phyloP scores from a whole-genome alignment of 2,797 vertebrate species.

The Cyprinodon diabolis region DNA sequence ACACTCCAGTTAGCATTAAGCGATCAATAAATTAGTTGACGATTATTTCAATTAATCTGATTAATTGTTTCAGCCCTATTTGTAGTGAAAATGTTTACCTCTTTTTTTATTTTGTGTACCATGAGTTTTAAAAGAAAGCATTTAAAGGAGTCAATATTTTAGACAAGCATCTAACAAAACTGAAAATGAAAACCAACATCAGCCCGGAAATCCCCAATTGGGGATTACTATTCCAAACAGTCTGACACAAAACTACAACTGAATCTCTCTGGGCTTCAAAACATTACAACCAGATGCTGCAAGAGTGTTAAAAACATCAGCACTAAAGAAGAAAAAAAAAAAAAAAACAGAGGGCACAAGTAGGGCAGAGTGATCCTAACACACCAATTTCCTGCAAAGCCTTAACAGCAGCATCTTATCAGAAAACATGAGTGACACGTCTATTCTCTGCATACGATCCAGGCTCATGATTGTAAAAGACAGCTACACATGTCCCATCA shows the following conservation, averaged over 20 bases:
- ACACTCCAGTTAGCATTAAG: too few species aligned
- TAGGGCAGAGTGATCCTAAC: constrained; percentile 48
- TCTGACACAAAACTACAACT: constrained; percentile 32
- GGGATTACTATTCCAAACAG: constrained; percentile 36
- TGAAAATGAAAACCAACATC: neutral
- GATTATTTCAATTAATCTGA: too few species aligned
- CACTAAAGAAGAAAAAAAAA: constrained; percentile 29
- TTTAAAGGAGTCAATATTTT: neutral
- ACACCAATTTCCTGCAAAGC: constrained; percentile 41
- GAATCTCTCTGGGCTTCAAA: constrained; percentile 17
- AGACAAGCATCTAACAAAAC: neutral
- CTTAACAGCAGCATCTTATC: constrained; percentile 73
- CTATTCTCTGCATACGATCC: constrained; percentile 76
- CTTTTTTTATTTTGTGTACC: neutral
- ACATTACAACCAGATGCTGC: constrained; percentile 29
- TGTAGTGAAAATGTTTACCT: neutral
- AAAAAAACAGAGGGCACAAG: constrained; percentile 31
- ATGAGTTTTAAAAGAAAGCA: neutral
- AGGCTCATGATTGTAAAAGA: constrained; percentile 70
- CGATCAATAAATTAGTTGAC: too few species aligned
- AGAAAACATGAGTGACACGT: constrained; percentile 65
- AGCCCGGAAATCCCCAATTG: neutral
- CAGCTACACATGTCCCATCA: constrained; percentile 77
- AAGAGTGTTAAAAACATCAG: constrained; percentile 16
- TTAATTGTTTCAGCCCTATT: too few species aligned